Evolutionary conservation across 2,113 vertebrate genomes (phyloP).

Genomic region (Beaufortia kweichowensis): DNA sequence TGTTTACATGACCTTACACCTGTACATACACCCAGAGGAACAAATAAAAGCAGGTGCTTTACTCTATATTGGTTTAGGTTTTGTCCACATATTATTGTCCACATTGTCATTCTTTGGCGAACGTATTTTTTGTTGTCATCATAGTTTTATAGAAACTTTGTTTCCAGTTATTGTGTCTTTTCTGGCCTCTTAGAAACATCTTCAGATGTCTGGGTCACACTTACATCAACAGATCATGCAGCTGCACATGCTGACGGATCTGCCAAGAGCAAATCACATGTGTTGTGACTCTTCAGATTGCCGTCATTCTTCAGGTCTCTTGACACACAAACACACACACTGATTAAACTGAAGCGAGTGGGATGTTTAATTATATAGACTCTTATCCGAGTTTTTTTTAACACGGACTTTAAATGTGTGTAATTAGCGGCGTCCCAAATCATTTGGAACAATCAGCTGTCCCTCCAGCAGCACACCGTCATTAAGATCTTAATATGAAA

Average conservation of each 20-base stretch:
- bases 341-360: conserved; percentile 26
- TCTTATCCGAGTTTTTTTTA: conserved; percentile 42
- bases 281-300: conserved; percentile 41
- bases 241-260: conserved; percentile 28
- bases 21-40: too few relatives aligned
- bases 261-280: conserved; percentile 40
- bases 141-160: too few relatives aligned
- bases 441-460: conserved; percentile 33
- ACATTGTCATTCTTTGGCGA: too few relatives aligned
- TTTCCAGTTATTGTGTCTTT: background rate
- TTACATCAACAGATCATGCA: conserved; percentile 25
- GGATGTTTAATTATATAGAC: conserved; percentile 52
- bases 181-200: too few relatives aligned
- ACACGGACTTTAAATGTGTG: conserved; percentile 28
- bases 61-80: too few relatives aligned
- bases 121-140: too few relatives aligned
- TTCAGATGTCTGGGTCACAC: background rate
- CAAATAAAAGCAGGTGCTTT: too few relatives aligned
- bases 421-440: conserved; percentile 31
- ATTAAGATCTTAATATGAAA: conserved; percentile 36
- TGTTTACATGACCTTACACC: too few relatives aligned
- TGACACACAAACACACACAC: background rate
- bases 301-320: conserved; percentile 4
- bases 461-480: conserved; percentile 19
- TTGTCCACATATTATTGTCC: too few relatives aligned